Evolutionary conservation across 2,888 invertebrate genomes (phyloP), one percentile per base, ranked within the genome.

Genomic region (Pheosia gnoma): DNA sequence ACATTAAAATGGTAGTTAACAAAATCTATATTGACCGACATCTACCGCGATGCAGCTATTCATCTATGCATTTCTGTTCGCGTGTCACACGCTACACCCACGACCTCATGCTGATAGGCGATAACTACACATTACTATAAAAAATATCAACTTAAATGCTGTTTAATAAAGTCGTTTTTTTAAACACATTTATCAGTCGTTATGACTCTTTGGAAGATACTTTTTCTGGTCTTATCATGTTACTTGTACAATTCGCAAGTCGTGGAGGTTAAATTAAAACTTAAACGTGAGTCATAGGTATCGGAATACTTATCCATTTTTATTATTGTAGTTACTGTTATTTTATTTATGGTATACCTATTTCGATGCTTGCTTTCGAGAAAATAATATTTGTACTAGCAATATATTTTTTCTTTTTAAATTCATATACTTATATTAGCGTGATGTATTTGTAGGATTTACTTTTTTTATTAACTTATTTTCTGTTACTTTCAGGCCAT

Each of bases 1-100:
- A 80, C 80, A 72, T 81, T 82, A 84, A 84, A 83, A 88, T 86
- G 84, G 80, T 79, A 79, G 81, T 81, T 75, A 80, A 78, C 80
- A 77, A 71, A 86, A 88, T 89, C 87, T 87, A 87, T 88, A 85
- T 82, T 82, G 78, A 78, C 82, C 82, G 75, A 85, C 85, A 86
- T 85, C 80, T 78, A 78, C 77, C 61, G 73, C 87, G 84, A 85
- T 87, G 86, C 87, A 87, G 82, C 82, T 80, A 84, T 84, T 83
- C 82, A 79, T 83, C 85, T 88, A 87, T 89, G 89, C 89, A 87
- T 78, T 78, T 78, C 66, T 74, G 77, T 70, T 89, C 72, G 91
- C 91, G 91, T 91, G 91, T 78, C 68, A 81, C 91, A 91, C 91
- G 91, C 91, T 68, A 91, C 61, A 59, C 66, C 61, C 37, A 70